Evolutionary conservation across 2,797 vertebrate species (phyloP).

Genomic region (Thunnus albacares): DNA sequence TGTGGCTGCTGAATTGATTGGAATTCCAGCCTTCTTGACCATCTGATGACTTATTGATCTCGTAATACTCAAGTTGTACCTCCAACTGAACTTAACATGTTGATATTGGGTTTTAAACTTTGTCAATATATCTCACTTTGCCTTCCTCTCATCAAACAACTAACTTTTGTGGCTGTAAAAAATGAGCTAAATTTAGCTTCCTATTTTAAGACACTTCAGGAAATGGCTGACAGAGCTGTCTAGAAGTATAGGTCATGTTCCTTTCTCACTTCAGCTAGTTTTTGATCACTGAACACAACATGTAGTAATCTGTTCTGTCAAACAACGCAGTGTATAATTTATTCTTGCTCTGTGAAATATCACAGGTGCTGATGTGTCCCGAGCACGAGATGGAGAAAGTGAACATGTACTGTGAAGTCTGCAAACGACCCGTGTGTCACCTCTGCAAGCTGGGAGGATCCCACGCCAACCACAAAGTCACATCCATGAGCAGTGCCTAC

Average conservation of each 20-base stretch:
- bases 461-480: constrained; percentile 96
- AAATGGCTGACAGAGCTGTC: constrained; percentile 43
- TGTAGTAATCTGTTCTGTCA: neutral
- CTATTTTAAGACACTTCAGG: constrained; percentile 51
- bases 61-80: neutral
- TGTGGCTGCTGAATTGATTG: neutral
- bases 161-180: neutral
- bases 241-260: constrained; percentile 39
- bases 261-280: constrained; percentile 55
- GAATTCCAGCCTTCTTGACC: neutral
- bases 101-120: neutral
- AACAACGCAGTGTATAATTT: constrained; percentile 9
- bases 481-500: constrained; percentile 96
- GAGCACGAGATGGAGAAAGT: constrained; percentile 98
- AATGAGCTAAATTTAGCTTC: constrained; percentile 43
- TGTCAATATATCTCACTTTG: neutral
- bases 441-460: constrained; percentile 95
- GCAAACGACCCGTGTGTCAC: constrained; percentile 95
- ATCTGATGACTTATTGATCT: neutral
- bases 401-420: constrained; percentile 99
- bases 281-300: constrained; percentile 1
- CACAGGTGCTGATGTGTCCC: constrained; percentile 96
- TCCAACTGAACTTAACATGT: neutral
- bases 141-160: neutral
- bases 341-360: constrained; percentile 23